These are phyloP conservation scores for Dolomedes plantarius DNA, from an alignment of 2,888 invertebrate genomes.

Conservation along the genomic window DNA sequence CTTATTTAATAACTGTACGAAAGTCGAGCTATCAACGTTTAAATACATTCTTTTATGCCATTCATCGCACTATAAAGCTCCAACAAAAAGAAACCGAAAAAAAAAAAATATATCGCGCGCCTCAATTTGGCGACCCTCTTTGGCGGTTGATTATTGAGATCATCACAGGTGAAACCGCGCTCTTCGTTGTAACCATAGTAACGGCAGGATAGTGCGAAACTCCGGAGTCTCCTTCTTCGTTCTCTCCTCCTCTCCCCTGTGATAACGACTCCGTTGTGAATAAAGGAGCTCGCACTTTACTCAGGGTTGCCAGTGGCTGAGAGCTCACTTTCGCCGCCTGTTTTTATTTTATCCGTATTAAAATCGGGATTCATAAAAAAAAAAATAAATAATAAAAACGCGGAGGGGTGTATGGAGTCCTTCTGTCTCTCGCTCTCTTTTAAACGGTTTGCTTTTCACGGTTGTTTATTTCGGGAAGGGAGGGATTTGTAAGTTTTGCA, in stretches of 20 bases:
- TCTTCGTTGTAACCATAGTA: not conserved
- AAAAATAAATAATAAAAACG: not conserved
- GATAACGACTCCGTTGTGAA: conserved; percentile 1
- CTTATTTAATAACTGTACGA: not conserved
- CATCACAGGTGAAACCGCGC: conserved; percentile 6
- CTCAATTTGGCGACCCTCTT: conserved; percentile 4
- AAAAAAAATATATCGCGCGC: not conserved
- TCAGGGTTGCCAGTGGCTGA: not conserved
- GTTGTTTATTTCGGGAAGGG: conserved; percentile 6
- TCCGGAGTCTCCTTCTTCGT: not conserved
- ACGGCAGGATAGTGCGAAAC: not conserved
- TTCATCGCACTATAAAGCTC: not conserved
- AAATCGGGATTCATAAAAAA: not conserved
- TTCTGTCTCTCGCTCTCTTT: not conserved
- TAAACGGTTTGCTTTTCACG: conserved; percentile 18
- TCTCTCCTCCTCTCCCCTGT: not conserved
- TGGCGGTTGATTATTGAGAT: conserved; percentile 15
- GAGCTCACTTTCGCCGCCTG: conserved; percentile 6
- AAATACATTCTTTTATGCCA: not conserved
- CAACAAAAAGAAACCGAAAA: too few relatives aligned
- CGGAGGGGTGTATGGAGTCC: not conserved
- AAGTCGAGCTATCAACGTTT: not conserved
- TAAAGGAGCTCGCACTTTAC: not conserved
- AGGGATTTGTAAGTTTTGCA: conserved; percentile 16
- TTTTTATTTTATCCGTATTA: conserved; percentile 11